Base-by-base conservation (phyloP, 2,797 vertebrate species). In the Helostoma temminkii region DNA sequence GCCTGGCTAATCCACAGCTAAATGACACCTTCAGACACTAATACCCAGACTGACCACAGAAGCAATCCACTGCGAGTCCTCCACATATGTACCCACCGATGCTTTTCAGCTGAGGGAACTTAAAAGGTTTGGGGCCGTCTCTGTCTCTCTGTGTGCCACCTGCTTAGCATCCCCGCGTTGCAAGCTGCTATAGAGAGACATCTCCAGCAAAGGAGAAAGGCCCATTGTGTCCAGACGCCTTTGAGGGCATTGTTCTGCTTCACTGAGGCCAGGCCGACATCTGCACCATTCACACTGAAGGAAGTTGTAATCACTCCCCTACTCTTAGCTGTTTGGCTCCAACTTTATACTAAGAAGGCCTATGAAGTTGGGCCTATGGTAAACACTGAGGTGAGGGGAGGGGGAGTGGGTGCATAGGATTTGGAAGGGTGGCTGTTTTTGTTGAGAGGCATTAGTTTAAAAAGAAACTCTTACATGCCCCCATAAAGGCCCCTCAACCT, bases 301-400 rank as follows among this genome's bases (percentile, higher is more conserved):
- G 91, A 93, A 93, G 92, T 91, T 93, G 92, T 92, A 94, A 93
- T 93, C 91, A 91, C 92, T 86, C 89, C 87, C 83, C 83, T 73
- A 68, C 86, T 89, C 84, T 86, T 89, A 82, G 87, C 81, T 83
- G 86, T 54, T 80, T 71, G 85, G 84, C 83, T 88, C 84, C 74
- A 82, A 82, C 89, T 87, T 86, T 82, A 83, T 84, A 89, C 77
- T 73, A 70, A 81, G 77, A 66, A 59, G 49, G 60, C 73, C 66
- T 79, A 75, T 77, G 82, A 89, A 83, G 88, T 83, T 66, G 73
- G 83, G 82, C 55, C 71, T 65, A 76, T 48, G 54, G 79, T 84
- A 86, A 87, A 90, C 86, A 88, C 80, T 66, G 43, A 60, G 78
- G 42, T 56, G 21, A 66, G 32, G 48, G 73, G 64, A 53, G 57